phyloP scores from a whole-genome alignment of 2,888 invertebrate species.

The Lasioglossum marginatum region DNA sequence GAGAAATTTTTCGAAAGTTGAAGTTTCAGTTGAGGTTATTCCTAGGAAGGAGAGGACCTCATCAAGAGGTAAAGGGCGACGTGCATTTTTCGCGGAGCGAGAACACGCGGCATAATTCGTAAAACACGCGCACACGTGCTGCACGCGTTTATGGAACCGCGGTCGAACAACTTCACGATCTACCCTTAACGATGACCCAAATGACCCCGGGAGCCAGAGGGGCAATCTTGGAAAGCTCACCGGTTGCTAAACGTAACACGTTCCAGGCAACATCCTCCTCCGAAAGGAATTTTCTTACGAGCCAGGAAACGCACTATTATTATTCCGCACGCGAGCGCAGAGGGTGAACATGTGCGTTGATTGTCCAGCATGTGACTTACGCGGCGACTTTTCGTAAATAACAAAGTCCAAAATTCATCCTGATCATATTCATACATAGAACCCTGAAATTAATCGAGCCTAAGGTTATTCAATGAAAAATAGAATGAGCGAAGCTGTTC shows the following conservation, averaged over 20 bases:
- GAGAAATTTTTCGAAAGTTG: slow-evolving; percentile 2
- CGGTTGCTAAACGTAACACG: slow-evolving; percentile 58
- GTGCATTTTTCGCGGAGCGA: slow-evolving; percentile 1
- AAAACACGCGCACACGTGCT: slow-evolving; percentile 8
- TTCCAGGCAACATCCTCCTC: slow-evolving; percentile 43
- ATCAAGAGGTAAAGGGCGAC: not conserved
- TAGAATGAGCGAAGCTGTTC: not conserved
- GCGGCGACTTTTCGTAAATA: slow-evolving; percentile 9
- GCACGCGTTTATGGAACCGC: slow-evolving; percentile 44
- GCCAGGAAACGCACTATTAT: slow-evolving; percentile 44
- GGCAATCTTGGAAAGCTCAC: slow-evolving; percentile 44
- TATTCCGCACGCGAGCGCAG: slow-evolving; percentile 51
- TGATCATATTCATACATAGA: too few species aligned
- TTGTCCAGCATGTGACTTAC: slow-evolving; percentile 45
- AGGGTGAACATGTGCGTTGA: slow-evolving; percentile 42
- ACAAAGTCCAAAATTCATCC: too few species aligned
- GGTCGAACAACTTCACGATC: slow-evolving; percentile 19
- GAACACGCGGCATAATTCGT: not conserved
- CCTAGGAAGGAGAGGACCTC: not conserved
- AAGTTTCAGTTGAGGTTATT: not conserved
- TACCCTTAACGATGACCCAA: slow-evolving; percentile 53
- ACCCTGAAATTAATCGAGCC: not conserved
- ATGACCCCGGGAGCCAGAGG: slow-evolving; percentile 27
- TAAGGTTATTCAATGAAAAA: not conserved
- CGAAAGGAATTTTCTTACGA: slow-evolving; percentile 38